A percentile compares a stretch with the other conserved stretches of the same genome.
phyloP scores from a whole-genome alignment of 2,113 vertebrate species.

The Canis aureus region DNA sequence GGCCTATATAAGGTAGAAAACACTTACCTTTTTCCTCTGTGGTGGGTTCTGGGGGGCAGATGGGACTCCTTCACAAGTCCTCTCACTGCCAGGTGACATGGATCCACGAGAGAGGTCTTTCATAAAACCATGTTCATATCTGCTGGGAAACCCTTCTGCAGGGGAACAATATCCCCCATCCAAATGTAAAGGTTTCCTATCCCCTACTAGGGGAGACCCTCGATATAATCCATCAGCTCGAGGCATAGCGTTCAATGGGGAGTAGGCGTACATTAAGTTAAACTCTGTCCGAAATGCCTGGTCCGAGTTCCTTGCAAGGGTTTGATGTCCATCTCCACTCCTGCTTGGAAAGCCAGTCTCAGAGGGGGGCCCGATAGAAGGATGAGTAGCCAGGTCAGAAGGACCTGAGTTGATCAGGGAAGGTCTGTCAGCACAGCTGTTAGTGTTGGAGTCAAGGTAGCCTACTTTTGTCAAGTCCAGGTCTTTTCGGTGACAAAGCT shows the following conservation, averaged over 20 bases:
- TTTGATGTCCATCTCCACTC: conserved; percentile 88
- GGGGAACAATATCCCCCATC: conserved; percentile 94
- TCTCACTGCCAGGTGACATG: conserved; percentile 93
- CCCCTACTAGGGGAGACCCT: conserved; percentile 88
- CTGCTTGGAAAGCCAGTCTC: conserved; percentile 88
- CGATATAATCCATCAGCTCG: conserved; percentile 89
- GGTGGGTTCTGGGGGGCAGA: conserved; percentile 95
- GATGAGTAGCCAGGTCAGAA: conserved; percentile 88
- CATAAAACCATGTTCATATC: conserved; percentile 91
- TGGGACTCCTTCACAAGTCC: conserved; percentile 92
- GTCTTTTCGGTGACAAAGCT: conserved; percentile 94
- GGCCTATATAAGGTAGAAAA: background rate
- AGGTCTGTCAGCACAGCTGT: conserved; percentile 91
- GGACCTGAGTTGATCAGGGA: conserved; percentile 87
- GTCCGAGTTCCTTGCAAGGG: conserved; percentile 91
- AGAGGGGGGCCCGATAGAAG: conserved; percentile 86
- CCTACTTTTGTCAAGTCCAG: conserved; percentile 89
- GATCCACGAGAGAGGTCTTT: conserved; percentile 91
- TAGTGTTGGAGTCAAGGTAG: conserved; percentile 91
- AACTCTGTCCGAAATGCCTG: conserved; percentile 99
- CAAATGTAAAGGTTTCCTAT: conserved; percentile 91
- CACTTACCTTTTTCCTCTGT: conserved; percentile 98
- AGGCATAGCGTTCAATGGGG: conserved; percentile 97
- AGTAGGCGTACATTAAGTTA: conserved; percentile 99
- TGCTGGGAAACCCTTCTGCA: conserved; percentile 93